Evolutionary conservation across 2,797 vertebrate species (phyloP), one percentile per base, ranked within the genome.

Genomic region (Phoxinus dragarum): DNA sequence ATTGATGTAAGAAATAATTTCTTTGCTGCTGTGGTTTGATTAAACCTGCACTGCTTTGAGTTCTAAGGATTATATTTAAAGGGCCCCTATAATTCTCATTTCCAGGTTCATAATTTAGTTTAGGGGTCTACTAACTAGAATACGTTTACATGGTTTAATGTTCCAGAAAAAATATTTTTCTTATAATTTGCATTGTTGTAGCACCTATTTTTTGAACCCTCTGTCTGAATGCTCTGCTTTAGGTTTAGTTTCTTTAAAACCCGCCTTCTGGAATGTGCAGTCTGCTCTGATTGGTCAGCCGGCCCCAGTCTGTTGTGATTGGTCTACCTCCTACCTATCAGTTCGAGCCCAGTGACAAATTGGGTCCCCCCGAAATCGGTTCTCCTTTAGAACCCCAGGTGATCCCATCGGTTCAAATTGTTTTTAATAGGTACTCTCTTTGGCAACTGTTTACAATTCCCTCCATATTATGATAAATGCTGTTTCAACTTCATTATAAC

Each of bases 1-100:
- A 74, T 54, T 47, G 19, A 66, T 69, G 10, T 27, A 17, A 78
- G 59, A 73, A 84, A 79, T 52, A 16, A n/a, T 75, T 80, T 74
- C 19, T 80, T 56, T 47, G 49, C 23, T 7, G 23, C 14, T 59
- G 47, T 38, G 27, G 59, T 27, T 34, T 59, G 68, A 82, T 86
- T 84, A 80, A 84, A 40, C 68, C 34, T 47, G 34, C 27, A 67
- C 40, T 21, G 40, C 61, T 80, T 61, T 59, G 54, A 61, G 36
- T 61, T 23, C 36, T 3, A 36, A 16, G 12, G 54, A 27, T 42
- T 76, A 36, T 75, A 75, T 40, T 69, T 69, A 69, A 38, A 38
- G 36, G 1, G 67, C 36, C 34, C 34, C 2, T 69, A 23, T 21
- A 23, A 11, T 21, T 21, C 4, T 40, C 5, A 10, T 40, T 52